Percentiles rank a stretch among this genome's conserved stretches.
These are phyloP conservation scores for Catocala sponsa DNA, from an alignment of 2,888 invertebrate genomes.

Conservation along the genomic window DNA sequence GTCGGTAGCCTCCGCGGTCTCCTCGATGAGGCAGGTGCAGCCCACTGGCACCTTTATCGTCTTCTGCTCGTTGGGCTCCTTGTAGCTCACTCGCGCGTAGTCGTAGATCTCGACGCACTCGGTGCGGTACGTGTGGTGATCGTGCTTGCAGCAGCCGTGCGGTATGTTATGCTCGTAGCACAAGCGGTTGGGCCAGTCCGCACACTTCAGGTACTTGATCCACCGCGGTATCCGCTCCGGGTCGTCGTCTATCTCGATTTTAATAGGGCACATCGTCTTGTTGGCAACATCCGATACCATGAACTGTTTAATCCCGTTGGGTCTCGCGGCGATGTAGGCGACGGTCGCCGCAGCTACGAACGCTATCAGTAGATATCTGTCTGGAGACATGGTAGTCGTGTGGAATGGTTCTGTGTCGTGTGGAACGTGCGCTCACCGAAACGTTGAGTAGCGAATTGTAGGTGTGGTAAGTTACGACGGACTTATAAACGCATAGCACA, in stretches of 20 bases:
- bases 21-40: conserved; percentile 77
- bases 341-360: conserved; percentile 41
- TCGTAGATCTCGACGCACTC: conserved; percentile 80
- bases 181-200: conserved; percentile 64
- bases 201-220: conserved; percentile 78
- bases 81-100: conserved; percentile 75
- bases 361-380: conserved; percentile 38
- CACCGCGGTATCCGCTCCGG: conserved; percentile 70
- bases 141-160: conserved; percentile 76
- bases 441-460: conserved; percentile 66
- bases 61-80: conserved; percentile 38
- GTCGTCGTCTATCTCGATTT: conserved; percentile 66
- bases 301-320: conserved; percentile 53
- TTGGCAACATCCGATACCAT: conserved; percentile 66
- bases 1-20: conserved; percentile 49
- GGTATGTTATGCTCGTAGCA: conserved; percentile 65
- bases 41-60: conserved; percentile 73
- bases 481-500: conserved; percentile 42
- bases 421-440: conserved; percentile 58
- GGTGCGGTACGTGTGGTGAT: conserved; percentile 65
- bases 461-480: conserved; percentile 46
- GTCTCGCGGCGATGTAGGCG: conserved; percentile 47
- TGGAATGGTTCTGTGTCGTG: conserved; percentile 16
- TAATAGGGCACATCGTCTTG: conserved; percentile 78
- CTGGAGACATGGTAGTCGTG: conserved; percentile 36